Evolutionary conservation across 30 jellyfish, hydroid and myxozoan species (phyloP).

Genomic region (Cassiopea xamachana): DNA sequence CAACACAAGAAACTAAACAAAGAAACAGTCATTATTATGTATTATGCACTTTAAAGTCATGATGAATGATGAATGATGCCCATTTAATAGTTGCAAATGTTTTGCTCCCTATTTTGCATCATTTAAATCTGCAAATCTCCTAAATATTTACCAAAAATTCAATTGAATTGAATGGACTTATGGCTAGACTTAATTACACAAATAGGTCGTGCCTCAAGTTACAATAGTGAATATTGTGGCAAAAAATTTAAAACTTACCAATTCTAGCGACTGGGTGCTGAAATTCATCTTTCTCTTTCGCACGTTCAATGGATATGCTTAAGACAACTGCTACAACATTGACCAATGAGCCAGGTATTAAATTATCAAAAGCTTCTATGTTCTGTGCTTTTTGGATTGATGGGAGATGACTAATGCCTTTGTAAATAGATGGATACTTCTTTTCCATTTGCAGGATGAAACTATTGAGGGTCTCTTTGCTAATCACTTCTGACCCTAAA

Average conservation of each 20-base stretch:
- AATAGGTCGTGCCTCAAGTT: too few relatives aligned
- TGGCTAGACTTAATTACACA: too few relatives aligned
- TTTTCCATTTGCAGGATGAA: constrained; percentile 19
- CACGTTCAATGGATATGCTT: background rate
- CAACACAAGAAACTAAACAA: too few relatives aligned
- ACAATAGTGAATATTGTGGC: too few relatives aligned
- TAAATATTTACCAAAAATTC: too few relatives aligned
- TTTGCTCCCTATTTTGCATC: too few relatives aligned
- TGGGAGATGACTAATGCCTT: background rate
- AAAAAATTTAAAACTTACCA: background rate
- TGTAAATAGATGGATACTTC: background rate
- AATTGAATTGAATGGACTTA: too few relatives aligned
- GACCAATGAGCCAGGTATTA: constrained; percentile 34
- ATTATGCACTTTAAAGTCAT: too few relatives aligned
- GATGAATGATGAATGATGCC: too few relatives aligned
- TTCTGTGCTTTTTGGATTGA: background rate
- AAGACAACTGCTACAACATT: constrained; percentile 18
- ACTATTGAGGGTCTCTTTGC: background rate
- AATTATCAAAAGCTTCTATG: constrained; percentile 17
- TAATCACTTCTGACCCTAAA: constrained; percentile 18
- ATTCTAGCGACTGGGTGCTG: background rate
- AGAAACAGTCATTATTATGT: too few relatives aligned
- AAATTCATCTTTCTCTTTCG: background rate
- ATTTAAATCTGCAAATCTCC: too few relatives aligned
- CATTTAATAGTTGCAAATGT: too few relatives aligned